Percentiles rank a stretch among this genome's conserved stretches.
These are phyloP conservation scores for Oreochromis mossambicus DNA, from an alignment of 2,797 vertebrate genomes.

Conservation along the genomic window DNA sequence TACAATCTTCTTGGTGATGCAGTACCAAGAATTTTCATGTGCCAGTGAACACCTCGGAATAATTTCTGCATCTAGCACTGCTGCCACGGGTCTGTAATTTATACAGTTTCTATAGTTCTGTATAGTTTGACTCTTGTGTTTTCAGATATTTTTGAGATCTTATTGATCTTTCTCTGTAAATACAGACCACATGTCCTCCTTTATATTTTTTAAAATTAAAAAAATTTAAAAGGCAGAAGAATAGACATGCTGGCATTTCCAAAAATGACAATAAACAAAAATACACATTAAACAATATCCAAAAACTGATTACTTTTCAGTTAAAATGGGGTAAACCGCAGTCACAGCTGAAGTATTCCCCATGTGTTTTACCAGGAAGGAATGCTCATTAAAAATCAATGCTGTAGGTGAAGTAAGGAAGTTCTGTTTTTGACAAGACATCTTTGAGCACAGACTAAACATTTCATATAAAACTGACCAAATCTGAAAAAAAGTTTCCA, in stretches of 20 bases:
- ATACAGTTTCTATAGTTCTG: fast-evolving
- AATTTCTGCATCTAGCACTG: fast-evolving
- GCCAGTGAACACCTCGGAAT: background rate
- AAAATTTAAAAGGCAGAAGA: background rate
- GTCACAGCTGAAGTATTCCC: too few relatives aligned
- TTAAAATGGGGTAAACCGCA: fast-evolving
- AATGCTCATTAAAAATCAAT: too few relatives aligned
- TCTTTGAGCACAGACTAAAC: too few relatives aligned
- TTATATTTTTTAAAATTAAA: background rate
- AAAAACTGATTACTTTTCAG: background rate
- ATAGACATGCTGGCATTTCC: background rate
- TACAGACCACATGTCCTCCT: background rate
- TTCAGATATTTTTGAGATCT: background rate
- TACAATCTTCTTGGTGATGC: background rate
- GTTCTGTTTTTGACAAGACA: too few relatives aligned
- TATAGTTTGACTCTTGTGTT: too few relatives aligned
- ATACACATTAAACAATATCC: background rate
- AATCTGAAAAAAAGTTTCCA: too few relatives aligned
- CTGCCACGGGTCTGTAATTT: background rate
- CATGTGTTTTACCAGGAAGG: too few relatives aligned
- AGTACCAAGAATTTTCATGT: background rate
- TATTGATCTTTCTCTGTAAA: background rate
- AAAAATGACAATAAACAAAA: background rate
- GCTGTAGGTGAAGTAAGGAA: too few relatives aligned
- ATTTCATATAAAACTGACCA: too few relatives aligned